These are phyloP conservation scores for Protosalanx chinensis DNA, from an alignment of 2,797 vertebrate species.

Conservation along the genomic window DNA sequence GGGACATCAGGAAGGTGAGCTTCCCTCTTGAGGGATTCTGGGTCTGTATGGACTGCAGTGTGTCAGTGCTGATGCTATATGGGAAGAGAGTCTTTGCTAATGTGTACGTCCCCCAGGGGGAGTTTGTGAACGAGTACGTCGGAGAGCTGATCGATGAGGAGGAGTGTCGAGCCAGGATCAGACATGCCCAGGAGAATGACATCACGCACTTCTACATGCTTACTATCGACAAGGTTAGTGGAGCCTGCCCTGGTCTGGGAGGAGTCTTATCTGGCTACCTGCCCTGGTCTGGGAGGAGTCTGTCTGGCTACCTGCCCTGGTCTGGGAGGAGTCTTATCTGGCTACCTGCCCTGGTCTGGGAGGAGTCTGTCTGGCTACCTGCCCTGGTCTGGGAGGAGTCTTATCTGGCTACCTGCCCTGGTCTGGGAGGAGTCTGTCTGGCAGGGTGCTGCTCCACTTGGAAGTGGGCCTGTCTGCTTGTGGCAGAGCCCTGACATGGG, in stretches of 20 bases:
- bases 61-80: background rate
- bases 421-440: background rate
- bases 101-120: constrained; percentile 75
- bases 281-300: too few species aligned
- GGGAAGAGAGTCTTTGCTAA: background rate
- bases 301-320: too few species aligned
- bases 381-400: too few species aligned
- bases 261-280: background rate
- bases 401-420: too few species aligned
- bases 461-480: constrained; percentile 46
- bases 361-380: too few species aligned
- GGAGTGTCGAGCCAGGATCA: constrained; percentile 93
- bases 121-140: constrained; percentile 97
- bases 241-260: background rate
- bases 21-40: background rate
- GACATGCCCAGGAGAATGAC: constrained; percentile 91
- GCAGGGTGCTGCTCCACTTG: constrained; percentile 55
- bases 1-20: constrained; percentile 92
- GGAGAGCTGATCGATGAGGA: constrained; percentile 97
- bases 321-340: too few species aligned
- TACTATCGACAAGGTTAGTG: constrained; percentile 92
- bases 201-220: constrained; percentile 98
- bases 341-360: too few species aligned
- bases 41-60: background rate
- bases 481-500: constrained; percentile 46